Evolutionary conservation across 2,113 vertebrate genomes (phyloP).

Genomic region (Laticauda colubrina): DNA sequence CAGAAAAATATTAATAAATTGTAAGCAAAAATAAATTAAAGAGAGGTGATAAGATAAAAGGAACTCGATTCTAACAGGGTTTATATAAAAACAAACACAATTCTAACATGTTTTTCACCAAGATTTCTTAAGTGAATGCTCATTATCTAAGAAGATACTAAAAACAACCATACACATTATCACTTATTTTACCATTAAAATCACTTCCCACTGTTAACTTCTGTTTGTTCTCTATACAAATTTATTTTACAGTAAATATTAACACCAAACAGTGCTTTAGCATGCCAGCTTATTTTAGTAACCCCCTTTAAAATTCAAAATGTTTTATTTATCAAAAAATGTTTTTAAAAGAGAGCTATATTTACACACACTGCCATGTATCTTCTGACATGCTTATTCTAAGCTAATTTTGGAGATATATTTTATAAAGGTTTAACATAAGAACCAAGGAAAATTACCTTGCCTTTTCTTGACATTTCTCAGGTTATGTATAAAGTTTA

Average conservation of each 20-base stretch:
- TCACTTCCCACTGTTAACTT: not conserved
- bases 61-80: not conserved
- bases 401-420: not conserved
- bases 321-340: not conserved
- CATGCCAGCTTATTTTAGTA: not conserved
- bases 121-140: not conserved
- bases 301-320: not conserved
- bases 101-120: not conserved
- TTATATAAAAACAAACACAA: not conserved
- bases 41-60: not conserved
- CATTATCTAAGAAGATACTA: not conserved
- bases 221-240: not conserved
- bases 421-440: not conserved
- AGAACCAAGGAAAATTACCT: not conserved
- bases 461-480: not conserved
- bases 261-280: not conserved
- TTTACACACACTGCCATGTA: not conserved
- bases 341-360: not conserved
- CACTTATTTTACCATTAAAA: not conserved
- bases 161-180: not conserved
- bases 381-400: not conserved
- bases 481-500: not conserved
- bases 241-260: not conserved
- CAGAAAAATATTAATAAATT: not conserved
- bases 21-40: not conserved